Evolutionary conservation across 2,888 invertebrate genomes (phyloP).

Genomic region (Odontocerum albicorne): DNA sequence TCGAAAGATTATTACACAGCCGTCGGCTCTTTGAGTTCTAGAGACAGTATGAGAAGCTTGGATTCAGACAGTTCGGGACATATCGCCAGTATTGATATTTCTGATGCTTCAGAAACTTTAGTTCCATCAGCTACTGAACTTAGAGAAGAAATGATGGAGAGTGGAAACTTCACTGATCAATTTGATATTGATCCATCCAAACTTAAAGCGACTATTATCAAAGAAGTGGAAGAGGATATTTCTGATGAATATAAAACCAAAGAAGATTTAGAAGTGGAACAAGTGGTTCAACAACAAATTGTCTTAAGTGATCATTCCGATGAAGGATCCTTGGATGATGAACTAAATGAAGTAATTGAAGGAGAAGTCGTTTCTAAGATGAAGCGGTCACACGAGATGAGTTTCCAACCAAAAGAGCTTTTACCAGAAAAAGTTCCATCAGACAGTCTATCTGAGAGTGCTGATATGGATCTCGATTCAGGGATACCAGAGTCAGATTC

Average conservation of each 20-base stretch:
- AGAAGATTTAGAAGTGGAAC: constrained; percentile 22
- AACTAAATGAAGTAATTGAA: constrained; percentile 51
- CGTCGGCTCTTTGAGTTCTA: constrained; percentile 82
- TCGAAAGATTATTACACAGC: constrained; percentile 88
- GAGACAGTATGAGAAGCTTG: constrained; percentile 87
- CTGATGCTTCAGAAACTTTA: constrained; percentile 90
- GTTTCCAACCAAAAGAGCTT: constrained; percentile 70
- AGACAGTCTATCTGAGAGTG: constrained; percentile 50
- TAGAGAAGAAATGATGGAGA: constrained; percentile 71
- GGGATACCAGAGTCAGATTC: constrained; percentile 34
- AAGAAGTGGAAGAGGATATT: constrained; percentile 45
- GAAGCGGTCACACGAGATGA: constrained; percentile 91
- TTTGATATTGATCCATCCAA: constrained; percentile 48
- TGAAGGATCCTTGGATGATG: constrained; percentile 60
- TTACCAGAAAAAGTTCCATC: constrained; percentile 53
- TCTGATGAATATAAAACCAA: constrained; percentile 36
- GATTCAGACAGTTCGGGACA: constrained; percentile 90
- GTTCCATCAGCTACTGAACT: constrained; percentile 87
- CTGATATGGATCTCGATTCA: constrained; percentile 41
- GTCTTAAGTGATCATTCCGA: constrained; percentile 55
- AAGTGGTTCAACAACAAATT: constrained; percentile 11
- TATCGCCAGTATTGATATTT: constrained; percentile 85
- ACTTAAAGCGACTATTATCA: constrained; percentile 22
- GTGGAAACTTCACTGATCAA: constrained; percentile 60
- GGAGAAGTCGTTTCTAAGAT: constrained; percentile 66